These are phyloP conservation scores for Gephyroberyx darwinii DNA, from an alignment of 2,797 vertebrate species.

Conservation along the genomic window DNA sequence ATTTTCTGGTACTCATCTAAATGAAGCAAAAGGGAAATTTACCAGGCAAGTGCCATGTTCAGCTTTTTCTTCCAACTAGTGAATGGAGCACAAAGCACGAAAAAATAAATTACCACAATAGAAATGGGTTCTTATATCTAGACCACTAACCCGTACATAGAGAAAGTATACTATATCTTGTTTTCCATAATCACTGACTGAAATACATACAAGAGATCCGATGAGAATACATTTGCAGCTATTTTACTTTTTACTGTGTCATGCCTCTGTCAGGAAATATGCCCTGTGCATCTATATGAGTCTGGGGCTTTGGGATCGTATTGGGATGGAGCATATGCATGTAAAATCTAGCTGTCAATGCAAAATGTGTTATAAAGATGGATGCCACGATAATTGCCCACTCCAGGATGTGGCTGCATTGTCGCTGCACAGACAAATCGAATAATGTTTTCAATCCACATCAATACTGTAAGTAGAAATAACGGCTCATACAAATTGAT, in stretches of 20 bases:
- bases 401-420: slow-evolving; percentile 22
- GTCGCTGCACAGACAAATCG: slow-evolving; percentile 19
- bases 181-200: neutral
- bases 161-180: neutral
- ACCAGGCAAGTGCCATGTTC: slow-evolving; percentile 27
- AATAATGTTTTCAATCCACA: slow-evolving; percentile 16
- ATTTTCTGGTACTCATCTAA: slow-evolving; percentile 50
- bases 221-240: too few species aligned
- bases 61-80: neutral
- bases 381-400: slow-evolving; percentile 12
- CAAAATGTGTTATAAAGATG: slow-evolving; percentile 2
- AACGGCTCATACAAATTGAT: slow-evolving; percentile 46
- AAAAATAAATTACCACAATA: neutral
- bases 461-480: slow-evolving; percentile 31
- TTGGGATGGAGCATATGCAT: neutral
- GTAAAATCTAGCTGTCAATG: neutral
- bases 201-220: too few species aligned
- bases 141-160: slow-evolving; percentile 1
- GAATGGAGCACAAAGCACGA: slow-evolving; percentile 3
- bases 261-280: too few species aligned
- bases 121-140: neutral
- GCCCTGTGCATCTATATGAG: too few species aligned
- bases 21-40: slow-evolving; percentile 48
- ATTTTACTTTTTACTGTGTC: too few species aligned
- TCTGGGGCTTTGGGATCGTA: too few species aligned